These are phyloP conservation scores for Dryomyza anilis DNA, from an alignment of 2,888 invertebrate genomes.

Conservation along the genomic window DNA sequence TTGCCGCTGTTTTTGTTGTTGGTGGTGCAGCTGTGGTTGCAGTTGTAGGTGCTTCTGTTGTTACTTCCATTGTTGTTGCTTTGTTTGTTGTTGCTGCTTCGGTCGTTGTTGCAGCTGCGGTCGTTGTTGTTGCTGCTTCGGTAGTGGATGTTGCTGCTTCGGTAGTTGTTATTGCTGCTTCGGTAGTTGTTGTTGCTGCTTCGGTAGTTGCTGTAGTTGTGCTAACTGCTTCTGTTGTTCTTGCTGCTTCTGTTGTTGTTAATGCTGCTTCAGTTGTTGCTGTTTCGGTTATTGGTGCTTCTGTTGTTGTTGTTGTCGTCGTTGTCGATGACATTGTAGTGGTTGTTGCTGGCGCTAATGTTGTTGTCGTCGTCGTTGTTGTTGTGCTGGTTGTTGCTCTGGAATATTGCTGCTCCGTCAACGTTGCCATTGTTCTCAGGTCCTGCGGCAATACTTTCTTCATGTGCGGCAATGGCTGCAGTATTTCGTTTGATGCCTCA, in stretches of 20 bases:
- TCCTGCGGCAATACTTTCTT: conserved; percentile 56
- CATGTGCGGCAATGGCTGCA: conserved; percentile 55
- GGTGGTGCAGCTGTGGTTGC: conserved; percentile 31
- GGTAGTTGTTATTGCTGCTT: not conserved
- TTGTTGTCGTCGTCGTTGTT: conserved; percentile 5
- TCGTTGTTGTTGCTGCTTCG: not conserved
- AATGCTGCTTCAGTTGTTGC: too few relatives aligned
- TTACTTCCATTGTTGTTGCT: conserved; percentile 22
- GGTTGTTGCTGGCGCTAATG: conserved; percentile 6
- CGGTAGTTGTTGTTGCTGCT: conserved; percentile 27
- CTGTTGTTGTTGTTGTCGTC: conserved; percentile 32
- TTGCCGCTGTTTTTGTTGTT: conserved; percentile 30
- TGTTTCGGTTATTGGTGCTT: conserved; percentile 24
- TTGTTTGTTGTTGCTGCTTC: conserved; percentile 18
- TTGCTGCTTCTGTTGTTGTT: not conserved
- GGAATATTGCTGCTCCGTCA: conserved; percentile 32
- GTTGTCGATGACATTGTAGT: conserved; percentile 20
- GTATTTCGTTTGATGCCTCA: conserved; percentile 54
- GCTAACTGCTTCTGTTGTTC: too few relatives aligned
- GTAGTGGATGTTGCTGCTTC: not conserved
- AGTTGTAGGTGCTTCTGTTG: conserved; percentile 26
- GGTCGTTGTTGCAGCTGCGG: conserved; percentile 24
- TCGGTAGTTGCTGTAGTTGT: conserved; percentile 27
- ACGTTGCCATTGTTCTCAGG: conserved; percentile 46
- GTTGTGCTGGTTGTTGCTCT: conserved; percentile 10